phyloP scores from a whole-genome alignment of 1,140 invertebrate species.

The Catajapyx aquilonaris region DNA sequence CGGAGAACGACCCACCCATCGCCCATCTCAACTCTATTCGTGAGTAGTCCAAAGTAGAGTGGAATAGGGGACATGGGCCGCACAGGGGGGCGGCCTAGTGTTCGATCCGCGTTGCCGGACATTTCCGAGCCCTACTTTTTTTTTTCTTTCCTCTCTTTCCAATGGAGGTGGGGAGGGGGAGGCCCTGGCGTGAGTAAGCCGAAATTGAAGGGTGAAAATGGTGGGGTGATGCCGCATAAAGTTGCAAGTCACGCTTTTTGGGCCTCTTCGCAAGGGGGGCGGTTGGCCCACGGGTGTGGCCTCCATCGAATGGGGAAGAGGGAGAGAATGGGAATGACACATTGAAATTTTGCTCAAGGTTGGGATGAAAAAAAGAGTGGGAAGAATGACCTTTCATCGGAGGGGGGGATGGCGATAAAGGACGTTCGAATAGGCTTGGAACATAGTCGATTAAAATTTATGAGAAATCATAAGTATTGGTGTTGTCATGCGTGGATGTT shows the following conservation, averaged over 20 bases:
- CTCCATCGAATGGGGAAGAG: conserved; percentile 44
- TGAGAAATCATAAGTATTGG: no score
- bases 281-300: conserved; percentile 49
- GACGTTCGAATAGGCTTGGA: no score
- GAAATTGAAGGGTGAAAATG: conserved; percentile 29
- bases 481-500: no score
- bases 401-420: no score
- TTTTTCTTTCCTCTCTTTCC: neutral
- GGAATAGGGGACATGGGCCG: neutral
- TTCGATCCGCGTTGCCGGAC: neutral
- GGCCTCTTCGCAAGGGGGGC: conserved; percentile 70
- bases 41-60: neutral
- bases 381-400: no score
- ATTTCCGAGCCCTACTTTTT: neutral
- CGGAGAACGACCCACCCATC: neutral
- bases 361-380: no score
- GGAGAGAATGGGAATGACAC: no score
- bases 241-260: no score
- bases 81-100: neutral
- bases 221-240: no score
- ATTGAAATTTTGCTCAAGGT: no score
- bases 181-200: conserved; percentile 2
- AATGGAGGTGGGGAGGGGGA: conserved; percentile 7
- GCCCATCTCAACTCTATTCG: neutral
- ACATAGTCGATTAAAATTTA: no score